A percentile compares a stretch with the other conserved stretches of the same genome.
phyloP scores from a whole-genome alignment of 2,888 invertebrate genomes.

The Shargacucullia verbasci region DNA sequence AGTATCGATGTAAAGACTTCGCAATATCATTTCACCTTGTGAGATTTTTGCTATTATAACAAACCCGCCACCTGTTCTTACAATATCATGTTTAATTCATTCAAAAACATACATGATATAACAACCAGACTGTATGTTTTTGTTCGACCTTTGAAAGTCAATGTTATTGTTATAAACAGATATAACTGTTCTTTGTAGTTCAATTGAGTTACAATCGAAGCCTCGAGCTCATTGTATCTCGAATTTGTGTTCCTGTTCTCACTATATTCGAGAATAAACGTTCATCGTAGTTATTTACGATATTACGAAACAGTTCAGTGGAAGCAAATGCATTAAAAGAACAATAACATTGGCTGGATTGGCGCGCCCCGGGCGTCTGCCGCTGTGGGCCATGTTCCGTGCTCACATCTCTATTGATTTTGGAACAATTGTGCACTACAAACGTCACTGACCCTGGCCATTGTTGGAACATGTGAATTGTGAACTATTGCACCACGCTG shows the following conservation, averaged over 20 bases:
- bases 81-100: conserved; percentile 42
- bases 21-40: conserved; percentile 34
- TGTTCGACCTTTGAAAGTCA: conserved; percentile 43
- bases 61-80: conserved; percentile 29
- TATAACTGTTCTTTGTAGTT: conserved; percentile 27
- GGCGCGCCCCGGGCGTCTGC: conserved; percentile 43
- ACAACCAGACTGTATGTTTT: conserved; percentile 24
- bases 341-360: conserved; percentile 63
- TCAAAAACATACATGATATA: conserved; percentile 27
- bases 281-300: conserved; percentile 11
- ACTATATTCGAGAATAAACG: conserved; percentile 10
- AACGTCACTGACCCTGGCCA: conserved; percentile 64
- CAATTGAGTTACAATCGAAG: conserved; percentile 28
- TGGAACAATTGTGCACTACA: conserved; percentile 64
- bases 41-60: conserved; percentile 24
- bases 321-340: conserved; percentile 59
- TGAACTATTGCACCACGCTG: conserved; percentile 54
- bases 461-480: conserved; percentile 59
- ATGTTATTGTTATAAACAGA: conserved; percentile 39
- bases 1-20: conserved; percentile 18
- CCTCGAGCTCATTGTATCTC: conserved; percentile 20
- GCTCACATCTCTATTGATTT: conserved; percentile 66
- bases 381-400: conserved; percentile 59
- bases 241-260: conserved; percentile 9
- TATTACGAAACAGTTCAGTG: conserved; percentile 31